Evolutionary conservation across 1,140 invertebrate genomes (phyloP), one percentile per base, ranked within the genome.

Genomic region (Calliopsis andreniformis): DNA sequence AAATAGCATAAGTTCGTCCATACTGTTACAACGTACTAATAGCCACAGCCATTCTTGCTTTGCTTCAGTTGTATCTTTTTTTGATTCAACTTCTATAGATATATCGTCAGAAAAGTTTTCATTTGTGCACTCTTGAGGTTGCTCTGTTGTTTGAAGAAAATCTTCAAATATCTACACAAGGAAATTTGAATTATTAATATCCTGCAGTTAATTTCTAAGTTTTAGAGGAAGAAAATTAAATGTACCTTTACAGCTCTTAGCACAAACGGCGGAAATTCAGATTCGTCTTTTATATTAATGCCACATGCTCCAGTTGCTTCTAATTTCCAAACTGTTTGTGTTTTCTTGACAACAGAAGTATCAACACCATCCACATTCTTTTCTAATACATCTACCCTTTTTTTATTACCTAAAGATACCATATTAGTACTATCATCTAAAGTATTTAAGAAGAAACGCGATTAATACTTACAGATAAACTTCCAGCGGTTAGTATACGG

Each of bases 211-310:
- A 28, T 53, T 49, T 51, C 45, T n/a, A 47, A 28, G 25, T 7
- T 51, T 86, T 39, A n/a, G 49, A 18, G 53, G 2, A 62, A 18
- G n/a, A 53, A 63, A 75, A 76, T 18, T 35, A 32, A 62, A 67
- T 88, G 82, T 92, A 92, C 91, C 90, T 92, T 92, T 51, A 92
- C 90, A 87, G 90, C 91, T 82, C 85, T 86, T 87, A 92, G 88
- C 79, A 92, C 89, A 89, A 89, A 92, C 86, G 87, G 77, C 83
- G 91, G 91, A 86, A 90, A 89, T 85, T 92, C 87, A 16, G 82
- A 83, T 68, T 72, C 72, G 80, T 89, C 88, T 80, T 89, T 80
- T 63, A 85, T 83, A 89, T 89, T 89, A 78, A 87, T 76, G 86
- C 87, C 86, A 84, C 85, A 87, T 63, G 85, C 79, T 78, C 85